A percentile compares a stretch with the other conserved stretches of the same genome.
These are phyloP conservation scores for Brienomyrus longianalis DNA, from an alignment of 2,113 vertebrate genomes.

Conservation along the genomic window DNA sequence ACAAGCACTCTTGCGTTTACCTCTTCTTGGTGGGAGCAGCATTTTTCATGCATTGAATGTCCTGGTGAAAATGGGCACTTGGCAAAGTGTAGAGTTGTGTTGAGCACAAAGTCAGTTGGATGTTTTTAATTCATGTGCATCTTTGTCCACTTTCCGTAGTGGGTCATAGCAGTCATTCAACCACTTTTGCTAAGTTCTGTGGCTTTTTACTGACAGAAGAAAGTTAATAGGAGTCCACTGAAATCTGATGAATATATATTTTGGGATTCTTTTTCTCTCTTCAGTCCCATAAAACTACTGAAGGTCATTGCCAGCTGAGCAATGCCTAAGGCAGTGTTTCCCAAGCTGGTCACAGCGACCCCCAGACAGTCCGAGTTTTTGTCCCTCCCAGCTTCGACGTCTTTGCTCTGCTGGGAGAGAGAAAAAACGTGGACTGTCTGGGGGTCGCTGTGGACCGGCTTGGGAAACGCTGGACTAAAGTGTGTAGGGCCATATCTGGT, in stretches of 20 bases:
- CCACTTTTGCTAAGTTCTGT: neutral
- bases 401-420: neutral
- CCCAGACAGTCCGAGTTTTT: neutral
- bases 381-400: neutral
- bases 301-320: neutral
- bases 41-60: neutral
- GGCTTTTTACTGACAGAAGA: neutral
- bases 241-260: neutral
- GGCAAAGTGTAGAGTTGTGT: neutral
- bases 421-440: neutral
- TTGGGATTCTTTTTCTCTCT: neutral
- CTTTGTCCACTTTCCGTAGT: neutral
- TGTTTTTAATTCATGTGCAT: neutral
- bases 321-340: neutral
- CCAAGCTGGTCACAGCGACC: neutral
- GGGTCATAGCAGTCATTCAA: neutral
- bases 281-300: neutral
- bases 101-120: neutral
- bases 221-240: neutral
- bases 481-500: neutral
- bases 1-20: constrained; percentile 4
- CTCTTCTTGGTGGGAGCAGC: constrained; percentile 18
- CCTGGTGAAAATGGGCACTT: neutral
- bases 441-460: neutral
- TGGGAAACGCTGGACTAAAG: neutral